Percentiles rank a stretch among this genome's conserved stretches.
Evolutionary conservation across 2,797 vertebrate genomes (phyloP).

Genomic region (Neomorphus geoffroyi): DNA sequence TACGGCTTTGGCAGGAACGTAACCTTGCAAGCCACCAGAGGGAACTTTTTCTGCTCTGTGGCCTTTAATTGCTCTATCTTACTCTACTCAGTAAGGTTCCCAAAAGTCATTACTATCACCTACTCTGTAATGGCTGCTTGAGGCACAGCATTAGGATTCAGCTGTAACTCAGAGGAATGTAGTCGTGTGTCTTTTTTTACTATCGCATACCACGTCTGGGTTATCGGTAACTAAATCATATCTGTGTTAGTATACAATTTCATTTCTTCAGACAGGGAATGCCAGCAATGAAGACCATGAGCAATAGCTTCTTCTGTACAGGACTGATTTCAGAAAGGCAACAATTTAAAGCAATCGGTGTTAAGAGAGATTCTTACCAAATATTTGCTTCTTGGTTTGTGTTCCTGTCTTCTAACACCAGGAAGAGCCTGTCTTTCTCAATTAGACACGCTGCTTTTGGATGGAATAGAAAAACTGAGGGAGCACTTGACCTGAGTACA

Average conservation of each 20-base stretch:
- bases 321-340: not conserved
- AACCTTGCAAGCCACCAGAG: not conserved
- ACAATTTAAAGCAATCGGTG: not conserved
- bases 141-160: not conserved
- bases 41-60: not conserved
- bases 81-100: not conserved
- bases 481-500: not conserved
- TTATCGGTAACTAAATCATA: not conserved
- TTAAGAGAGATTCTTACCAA: not conserved
- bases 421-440: not conserved
- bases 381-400: not conserved
- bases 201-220: no score
- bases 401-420: not conserved
- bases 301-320: not conserved
- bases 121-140: not conserved
- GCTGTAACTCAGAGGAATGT: not conserved
- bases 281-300: not conserved
- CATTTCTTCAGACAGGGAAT: not conserved
- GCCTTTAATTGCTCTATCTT: not conserved
- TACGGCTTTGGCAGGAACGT: not conserved
- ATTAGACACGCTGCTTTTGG: not conserved
- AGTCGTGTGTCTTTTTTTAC: not conserved
- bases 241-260: rapidly evolving
- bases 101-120: not conserved
- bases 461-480: not conserved